These are phyloP conservation scores for Hippocampus abdominalis DNA, from an alignment of 2,113 vertebrate genomes.

Conservation along the genomic window DNA sequence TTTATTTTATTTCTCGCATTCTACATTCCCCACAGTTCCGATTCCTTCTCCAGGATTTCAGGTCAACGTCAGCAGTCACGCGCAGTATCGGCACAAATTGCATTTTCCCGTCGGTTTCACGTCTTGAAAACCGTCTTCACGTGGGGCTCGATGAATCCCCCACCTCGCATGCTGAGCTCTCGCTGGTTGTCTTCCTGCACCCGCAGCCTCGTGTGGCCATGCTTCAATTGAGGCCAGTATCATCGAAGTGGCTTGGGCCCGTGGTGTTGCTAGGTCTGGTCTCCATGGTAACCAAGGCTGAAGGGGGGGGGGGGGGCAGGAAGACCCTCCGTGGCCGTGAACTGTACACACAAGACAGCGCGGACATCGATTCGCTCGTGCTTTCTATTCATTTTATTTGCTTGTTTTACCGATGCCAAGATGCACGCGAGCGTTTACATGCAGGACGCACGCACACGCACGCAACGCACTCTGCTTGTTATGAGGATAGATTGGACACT, in stretches of 20 bases:
- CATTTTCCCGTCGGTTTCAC: too few relatives aligned
- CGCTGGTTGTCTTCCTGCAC: background rate
- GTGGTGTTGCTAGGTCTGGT: slow-evolving; percentile 31
- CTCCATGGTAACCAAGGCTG: slow-evolving; percentile 47
- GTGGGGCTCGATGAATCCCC: too few relatives aligned
- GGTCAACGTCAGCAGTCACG: background rate
- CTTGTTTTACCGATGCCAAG: slow-evolving; percentile 11
- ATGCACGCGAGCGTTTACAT: slow-evolving; percentile 11
- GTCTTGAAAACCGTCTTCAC: too few relatives aligned
- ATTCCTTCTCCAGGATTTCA: background rate
- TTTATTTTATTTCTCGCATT: background rate
- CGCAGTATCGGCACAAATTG: too few relatives aligned
- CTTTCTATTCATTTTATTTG: background rate
- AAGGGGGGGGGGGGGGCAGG: slow-evolving; percentile 31
- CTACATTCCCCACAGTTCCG: background rate
- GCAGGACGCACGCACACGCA: slow-evolving; percentile 8
- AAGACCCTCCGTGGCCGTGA: slow-evolving; percentile 51
- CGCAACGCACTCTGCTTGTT: slow-evolving; percentile 24
- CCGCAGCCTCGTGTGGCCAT: background rate
- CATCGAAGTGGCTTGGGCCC: slow-evolving; percentile 17
- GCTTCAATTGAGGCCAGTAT: slow-evolving; percentile 11
- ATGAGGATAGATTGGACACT: slow-evolving; percentile 43
- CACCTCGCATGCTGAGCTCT: too few relatives aligned
- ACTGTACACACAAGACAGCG: slow-evolving; percentile 25
- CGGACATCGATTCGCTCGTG: slow-evolving; percentile 8